Base-by-base conservation (phyloP, 2,797 vertebrate genomes). In the Microctenopoma steveboyesi region DNA sequence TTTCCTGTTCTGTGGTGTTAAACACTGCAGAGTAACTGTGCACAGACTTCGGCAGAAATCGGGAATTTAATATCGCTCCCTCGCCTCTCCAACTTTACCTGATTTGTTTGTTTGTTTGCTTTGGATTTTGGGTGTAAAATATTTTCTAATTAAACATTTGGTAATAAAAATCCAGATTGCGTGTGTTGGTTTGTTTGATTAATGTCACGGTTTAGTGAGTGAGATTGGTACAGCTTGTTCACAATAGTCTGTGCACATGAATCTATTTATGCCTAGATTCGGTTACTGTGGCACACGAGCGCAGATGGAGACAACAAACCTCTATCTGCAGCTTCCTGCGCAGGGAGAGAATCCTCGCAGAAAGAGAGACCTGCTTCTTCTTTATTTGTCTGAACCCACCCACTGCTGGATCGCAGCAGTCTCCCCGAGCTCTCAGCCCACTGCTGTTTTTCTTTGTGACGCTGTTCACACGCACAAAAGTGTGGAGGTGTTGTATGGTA, bases 61-160 rank as follows among this genome's bases (percentile, higher is more conserved):
- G 45, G 16, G 59, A 57, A 71, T 69, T 49, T 56, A 59, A 62
- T 62, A 25, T 48, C 40, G 33, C 49, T 76, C 50, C 43, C 59
- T 30, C 14, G 5, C 13, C 50, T 74, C 39, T 48, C 37, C 55
- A 35, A 9, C 64, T 75, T 72, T 48, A 68, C 64, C 63, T 58
- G 39, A 1, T 56, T 39, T 56, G 52, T 81, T 84, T 82, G 74
- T 82, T 87, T 56, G 52, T 81, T 84, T 82, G 74, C 81, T 87
- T 81, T 71, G 62, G 51, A 79, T 72, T 88, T 78, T 49, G 30
- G n/a, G 16, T 89, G 75, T 87, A 81, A 76, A 82, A 80, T 89
- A 86, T 88, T 91, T 90, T 88, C 64, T 84, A 86, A 83, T 91
- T 86, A 92, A 89, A 89, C 59, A 88, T 87, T 86, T 88, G 84